phyloP scores from a whole-genome alignment of 2,888 invertebrate species.

The Coelinius sp. region DNA sequence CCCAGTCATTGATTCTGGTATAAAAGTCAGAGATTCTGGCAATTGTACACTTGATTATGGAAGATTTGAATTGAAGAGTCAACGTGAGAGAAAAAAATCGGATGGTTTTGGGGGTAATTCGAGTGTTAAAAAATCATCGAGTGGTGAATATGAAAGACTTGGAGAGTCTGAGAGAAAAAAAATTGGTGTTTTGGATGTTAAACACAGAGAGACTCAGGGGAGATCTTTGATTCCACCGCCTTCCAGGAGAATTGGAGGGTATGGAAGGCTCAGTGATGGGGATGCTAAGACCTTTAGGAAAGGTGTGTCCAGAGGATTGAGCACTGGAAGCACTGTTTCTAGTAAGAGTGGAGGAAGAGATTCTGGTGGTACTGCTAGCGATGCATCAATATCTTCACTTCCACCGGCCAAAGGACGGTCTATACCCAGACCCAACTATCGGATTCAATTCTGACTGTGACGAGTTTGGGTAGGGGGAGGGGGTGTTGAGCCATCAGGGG shows the following conservation, averaged over 20 bases:
- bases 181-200: slow-evolving; percentile 53
- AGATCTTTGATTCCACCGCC: slow-evolving; percentile 73
- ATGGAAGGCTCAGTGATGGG: slow-evolving; percentile 74
- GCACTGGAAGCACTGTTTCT: slow-evolving; percentile 67
- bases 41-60: slow-evolving; percentile 66
- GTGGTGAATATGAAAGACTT: slow-evolving; percentile 79
- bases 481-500: not conserved
- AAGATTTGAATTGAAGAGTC: slow-evolving; percentile 59
- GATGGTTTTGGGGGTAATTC: slow-evolving; percentile 49
- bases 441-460: slow-evolving; percentile 79
- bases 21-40: slow-evolving; percentile 68
- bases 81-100: slow-evolving; percentile 61
- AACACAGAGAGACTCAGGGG: slow-evolving; percentile 71
- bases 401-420: slow-evolving; percentile 78
- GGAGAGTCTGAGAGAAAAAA: slow-evolving; percentile 73
- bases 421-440: slow-evolving; percentile 78
- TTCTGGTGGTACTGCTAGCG: slow-evolving; percentile 73
- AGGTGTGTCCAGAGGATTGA: slow-evolving; percentile 60
- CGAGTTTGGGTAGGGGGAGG: not conserved
- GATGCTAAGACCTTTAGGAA: slow-evolving; percentile 65
- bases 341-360: slow-evolving; percentile 72
- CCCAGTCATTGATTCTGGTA: slow-evolving; percentile 58
- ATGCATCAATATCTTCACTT: slow-evolving; percentile 74
- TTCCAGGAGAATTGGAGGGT: slow-evolving; percentile 74
- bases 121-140: slow-evolving; percentile 50